phyloP scores from a whole-genome alignment of 2,797 vertebrate genomes.

The Gambusia yucatana region DNA sequence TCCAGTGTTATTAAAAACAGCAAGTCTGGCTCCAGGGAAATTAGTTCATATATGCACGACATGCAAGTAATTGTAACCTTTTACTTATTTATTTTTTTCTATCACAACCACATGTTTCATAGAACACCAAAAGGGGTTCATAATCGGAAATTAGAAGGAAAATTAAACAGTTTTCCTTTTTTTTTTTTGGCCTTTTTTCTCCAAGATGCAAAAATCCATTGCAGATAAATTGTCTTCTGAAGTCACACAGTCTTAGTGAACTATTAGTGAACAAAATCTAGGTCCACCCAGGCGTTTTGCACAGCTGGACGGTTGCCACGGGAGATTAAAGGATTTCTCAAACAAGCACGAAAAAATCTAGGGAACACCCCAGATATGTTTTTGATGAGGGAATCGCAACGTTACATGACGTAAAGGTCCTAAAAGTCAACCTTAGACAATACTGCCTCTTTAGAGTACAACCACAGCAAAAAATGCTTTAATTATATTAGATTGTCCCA shows the following conservation, averaged over 20 bases:
- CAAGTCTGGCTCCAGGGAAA: neutral
- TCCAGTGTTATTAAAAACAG: neutral
- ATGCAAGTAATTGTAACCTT: neutral
- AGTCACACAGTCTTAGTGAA: neutral
- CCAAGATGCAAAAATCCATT: neutral
- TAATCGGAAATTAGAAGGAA: neutral
- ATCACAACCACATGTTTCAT: neutral
- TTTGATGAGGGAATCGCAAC: too few species aligned
- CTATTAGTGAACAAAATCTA: neutral
- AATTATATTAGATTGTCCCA: neutral
- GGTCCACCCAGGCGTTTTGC: too few species aligned
- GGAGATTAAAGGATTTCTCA: too few species aligned
- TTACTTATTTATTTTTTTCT: neutral
- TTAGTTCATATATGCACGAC: neutral
- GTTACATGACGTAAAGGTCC: too few species aligned
- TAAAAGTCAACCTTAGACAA: too few species aligned
- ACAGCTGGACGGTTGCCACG: too few species aligned
- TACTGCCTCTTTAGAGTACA: neutral
- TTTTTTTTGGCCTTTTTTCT: neutral
- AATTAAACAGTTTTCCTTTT: neutral
- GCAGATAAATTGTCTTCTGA: neutral
- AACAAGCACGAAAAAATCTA: too few species aligned
- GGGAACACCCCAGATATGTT: too few species aligned
- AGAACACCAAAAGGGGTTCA: neutral
- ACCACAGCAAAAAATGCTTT: neutral